Evolutionary conservation across 1,140 invertebrate species (phyloP).

Genomic region (Paraescarpia echinospica): DNA sequence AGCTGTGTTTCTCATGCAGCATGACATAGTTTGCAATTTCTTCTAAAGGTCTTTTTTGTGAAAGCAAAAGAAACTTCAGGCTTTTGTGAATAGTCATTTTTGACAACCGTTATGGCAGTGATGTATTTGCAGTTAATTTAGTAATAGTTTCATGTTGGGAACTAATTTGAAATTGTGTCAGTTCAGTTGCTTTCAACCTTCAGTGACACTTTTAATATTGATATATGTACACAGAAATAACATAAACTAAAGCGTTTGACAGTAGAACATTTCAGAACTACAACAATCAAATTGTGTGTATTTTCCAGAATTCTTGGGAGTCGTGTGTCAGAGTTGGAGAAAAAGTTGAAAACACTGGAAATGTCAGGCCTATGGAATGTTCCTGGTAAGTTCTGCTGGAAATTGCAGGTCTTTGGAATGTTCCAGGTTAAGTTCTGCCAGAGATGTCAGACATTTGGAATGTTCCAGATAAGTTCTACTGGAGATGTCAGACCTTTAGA

Average conservation of each 20-base stretch:
- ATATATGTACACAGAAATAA: too few species aligned
- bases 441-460: constrained; percentile 56
- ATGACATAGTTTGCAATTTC: too few species aligned
- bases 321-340: constrained; percentile 56
- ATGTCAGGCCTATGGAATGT: constrained; percentile 54
- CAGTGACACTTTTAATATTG: too few species aligned
- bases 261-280: too few species aligned
- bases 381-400: constrained; percentile 48
- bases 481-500: constrained; percentile 55
- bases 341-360: constrained; percentile 58
- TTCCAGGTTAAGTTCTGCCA: constrained; percentile 45
- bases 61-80: not conserved
- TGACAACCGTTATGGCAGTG: too few species aligned
- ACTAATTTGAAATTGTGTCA: too few species aligned
- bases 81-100: too few species aligned
- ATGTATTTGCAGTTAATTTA: too few species aligned
- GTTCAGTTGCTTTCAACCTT: too few species aligned
- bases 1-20: too few species aligned
- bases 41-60: not conserved
- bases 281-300: not conserved
- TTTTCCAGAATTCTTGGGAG: constrained; percentile 54
- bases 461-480: constrained; percentile 45
- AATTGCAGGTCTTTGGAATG: constrained; percentile 52
- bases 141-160: too few species aligned
- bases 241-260: too few species aligned